Percentiles rank a stretch among this genome's conserved stretches.
These are phyloP conservation scores for Pedicia rivosa DNA, from an alignment of 2,888 invertebrate species.

Conservation along the genomic window DNA sequence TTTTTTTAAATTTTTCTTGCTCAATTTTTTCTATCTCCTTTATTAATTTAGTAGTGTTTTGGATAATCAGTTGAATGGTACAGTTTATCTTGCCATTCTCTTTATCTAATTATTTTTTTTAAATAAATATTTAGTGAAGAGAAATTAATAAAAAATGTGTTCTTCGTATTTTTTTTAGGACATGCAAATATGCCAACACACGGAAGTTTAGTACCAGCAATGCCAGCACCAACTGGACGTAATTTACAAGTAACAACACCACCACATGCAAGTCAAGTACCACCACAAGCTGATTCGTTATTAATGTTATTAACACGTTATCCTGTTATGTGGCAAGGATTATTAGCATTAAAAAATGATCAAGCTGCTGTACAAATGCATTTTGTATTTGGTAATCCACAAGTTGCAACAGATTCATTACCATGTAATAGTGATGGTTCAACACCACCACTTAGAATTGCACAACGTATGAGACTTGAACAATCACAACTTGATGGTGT, in stretches of 20 bases:
- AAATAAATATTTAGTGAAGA: no score
- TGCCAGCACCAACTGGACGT: conserved; percentile 17
- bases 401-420: conserved; percentile 75
- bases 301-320: conserved; percentile 75
- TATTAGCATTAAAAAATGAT: conserved; percentile 89
- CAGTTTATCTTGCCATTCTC: no score
- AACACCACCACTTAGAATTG: conserved; percentile 77
- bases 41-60: no score
- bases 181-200: conserved; percentile 17
- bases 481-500: conserved; percentile 92
- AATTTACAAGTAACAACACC: conserved; percentile 32
- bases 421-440: conserved; percentile 72
- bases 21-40: no score
- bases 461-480: conserved; percentile 95
- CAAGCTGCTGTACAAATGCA: conserved; percentile 98
- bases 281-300: conserved; percentile 68
- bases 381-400: conserved; percentile 87
- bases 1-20: no score
- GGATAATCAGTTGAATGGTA: no score
- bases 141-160: no score
- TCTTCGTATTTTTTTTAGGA: no score
- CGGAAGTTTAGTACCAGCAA: conserved; percentile 21
- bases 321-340: conserved; percentile 96
- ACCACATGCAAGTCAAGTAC: conserved; percentile 61
- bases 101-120: no score